phyloP scores from a whole-genome alignment of 2,113 vertebrate genomes.

The Camelus dromedarius region DNA sequence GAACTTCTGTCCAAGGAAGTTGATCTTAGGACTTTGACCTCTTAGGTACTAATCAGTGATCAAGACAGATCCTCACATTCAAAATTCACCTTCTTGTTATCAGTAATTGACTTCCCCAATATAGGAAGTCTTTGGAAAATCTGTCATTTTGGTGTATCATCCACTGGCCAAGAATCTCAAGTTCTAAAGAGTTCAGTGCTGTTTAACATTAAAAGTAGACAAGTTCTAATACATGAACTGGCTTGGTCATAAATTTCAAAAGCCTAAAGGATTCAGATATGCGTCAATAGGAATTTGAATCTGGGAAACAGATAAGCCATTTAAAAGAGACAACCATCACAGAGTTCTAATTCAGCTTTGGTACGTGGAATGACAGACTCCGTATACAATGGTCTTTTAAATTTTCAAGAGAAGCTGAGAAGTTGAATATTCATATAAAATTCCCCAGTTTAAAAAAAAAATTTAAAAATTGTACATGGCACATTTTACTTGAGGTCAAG shows the following conservation, averaged over 20 bases:
- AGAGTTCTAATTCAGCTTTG: not conserved
- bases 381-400: not conserved
- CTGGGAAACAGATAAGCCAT: not conserved
- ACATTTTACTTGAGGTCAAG: not conserved
- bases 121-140: not conserved
- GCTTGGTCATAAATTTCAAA: constrained; percentile 27
- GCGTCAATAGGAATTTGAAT: not conserved
- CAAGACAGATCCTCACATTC: not conserved
- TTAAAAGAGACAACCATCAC: not conserved
- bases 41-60: not conserved
- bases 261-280: not conserved
- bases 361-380: not conserved
- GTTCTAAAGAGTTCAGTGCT: not conserved
- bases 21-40: not conserved
- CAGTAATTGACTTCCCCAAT: not conserved
- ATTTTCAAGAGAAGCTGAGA: not conserved
- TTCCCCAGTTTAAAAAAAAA: not conserved
- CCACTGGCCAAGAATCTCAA: not conserved
- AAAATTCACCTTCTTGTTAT: not conserved
- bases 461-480: not conserved
- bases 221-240: not conserved
- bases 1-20: not conserved
- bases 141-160: not conserved
- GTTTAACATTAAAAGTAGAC: not conserved
- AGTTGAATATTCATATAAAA: not conserved